Conservation (phyloP, 2,888 invertebrate genomes). For the Loripinus fragilis region DNA sequence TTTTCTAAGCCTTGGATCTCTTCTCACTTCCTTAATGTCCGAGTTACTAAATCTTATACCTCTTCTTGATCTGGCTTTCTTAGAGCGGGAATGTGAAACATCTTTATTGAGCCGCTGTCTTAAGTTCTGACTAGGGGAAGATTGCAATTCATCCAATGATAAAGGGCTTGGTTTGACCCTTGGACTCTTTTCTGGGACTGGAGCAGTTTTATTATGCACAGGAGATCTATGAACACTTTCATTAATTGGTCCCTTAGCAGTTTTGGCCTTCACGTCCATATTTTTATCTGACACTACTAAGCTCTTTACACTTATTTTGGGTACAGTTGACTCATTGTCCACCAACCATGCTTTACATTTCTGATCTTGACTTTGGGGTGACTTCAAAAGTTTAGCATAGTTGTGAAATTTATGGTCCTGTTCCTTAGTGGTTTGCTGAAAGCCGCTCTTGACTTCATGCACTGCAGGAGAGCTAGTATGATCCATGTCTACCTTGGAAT, state of each 20-base stretch:
- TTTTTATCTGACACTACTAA: too few relatives aligned
- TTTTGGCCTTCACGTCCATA: too few relatives aligned
- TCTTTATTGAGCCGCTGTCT: neutral
- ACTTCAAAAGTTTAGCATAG: neutral
- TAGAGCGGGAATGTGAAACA: neutral
- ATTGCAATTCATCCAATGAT: neutral
- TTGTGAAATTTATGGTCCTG: neutral
- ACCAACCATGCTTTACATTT: neutral
- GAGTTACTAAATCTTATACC: neutral
- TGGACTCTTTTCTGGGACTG: neutral
- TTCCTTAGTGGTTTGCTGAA: neutral
- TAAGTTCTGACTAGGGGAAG: constrained; percentile 12
- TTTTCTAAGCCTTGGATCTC: neutral
- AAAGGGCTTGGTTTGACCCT: neutral
- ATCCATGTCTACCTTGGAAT: neutral
- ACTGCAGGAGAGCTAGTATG: neutral
- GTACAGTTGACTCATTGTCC: neutral
- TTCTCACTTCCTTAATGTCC: neutral
- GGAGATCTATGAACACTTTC: too few relatives aligned
- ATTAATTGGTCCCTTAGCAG: too few relatives aligned
- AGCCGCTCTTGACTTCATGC: neutral
- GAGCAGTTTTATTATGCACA: too few relatives aligned
- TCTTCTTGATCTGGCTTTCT: neutral
- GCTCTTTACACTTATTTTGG: too few relatives aligned
- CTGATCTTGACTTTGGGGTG: neutral